Base-by-base conservation (phyloP, 2,797 vertebrate genomes). In the Microtus obscurus region DNA sequence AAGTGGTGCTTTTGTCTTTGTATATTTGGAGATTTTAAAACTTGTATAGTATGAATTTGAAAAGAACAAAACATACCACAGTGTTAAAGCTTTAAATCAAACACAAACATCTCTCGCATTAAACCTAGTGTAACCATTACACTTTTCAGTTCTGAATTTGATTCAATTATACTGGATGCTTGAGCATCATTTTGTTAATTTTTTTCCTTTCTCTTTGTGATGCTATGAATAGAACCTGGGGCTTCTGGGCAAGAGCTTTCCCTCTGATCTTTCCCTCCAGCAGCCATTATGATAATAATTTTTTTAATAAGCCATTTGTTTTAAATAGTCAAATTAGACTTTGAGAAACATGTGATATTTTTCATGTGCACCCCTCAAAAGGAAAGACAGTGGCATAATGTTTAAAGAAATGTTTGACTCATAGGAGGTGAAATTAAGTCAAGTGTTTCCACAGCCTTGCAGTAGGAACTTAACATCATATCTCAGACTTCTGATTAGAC, bases 21-120 rank as follows among this genome's bases (percentile, higher is more conserved):
- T 96, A 83, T 87, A 82, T 63, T 48, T 82, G 69, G 95, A 74
- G 40, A 88, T 71, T 71, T 8, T 94, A 37, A 73, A 43, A 40
- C 5, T 94, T 13, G 29, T 16, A 63, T 9, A 93, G n/a, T 43
- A 73, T 34, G 25, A 86, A 89, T 94, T 93, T 92, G 63, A 59
- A 91, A 92, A 83, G 19, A 90, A 76, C 80, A 93, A 90, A 87
- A 90, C 51, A 80, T 19, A 86, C 2, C 0, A 37, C 1, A 53
- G n/a, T 61, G 6, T 27, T 59, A 87, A 94, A 94, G 71, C 27
- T 40, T 87, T 73, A 92, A 91, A 19, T 48, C 25, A 91, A 65
- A 89, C 90, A 61, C 12, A 76, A 95, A 91, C 29, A 89, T 61
- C 34, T n/a, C 86, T 87, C 65, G 51, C n/a, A 73, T 69, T 40